Evolutionary conservation across 2,797 vertebrate genomes (phyloP).

Genomic region (Cyclopterus lumpus): DNA sequence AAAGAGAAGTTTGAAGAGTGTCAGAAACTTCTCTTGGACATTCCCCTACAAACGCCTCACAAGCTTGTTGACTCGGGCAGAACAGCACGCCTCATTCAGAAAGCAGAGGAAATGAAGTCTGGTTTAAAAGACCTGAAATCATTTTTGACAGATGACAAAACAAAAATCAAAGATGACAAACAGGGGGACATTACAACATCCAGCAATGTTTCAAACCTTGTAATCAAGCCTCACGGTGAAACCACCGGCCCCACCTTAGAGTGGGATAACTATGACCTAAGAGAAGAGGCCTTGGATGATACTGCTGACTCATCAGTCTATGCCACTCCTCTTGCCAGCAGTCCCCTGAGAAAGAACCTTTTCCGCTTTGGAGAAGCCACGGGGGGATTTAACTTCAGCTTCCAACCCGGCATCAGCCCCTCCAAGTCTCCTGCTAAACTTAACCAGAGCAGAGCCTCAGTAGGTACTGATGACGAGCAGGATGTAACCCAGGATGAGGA

Average conservation of each 20-base stretch:
- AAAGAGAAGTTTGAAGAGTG: constrained; percentile 96
- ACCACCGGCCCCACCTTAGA: constrained; percentile 89
- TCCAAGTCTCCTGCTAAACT: constrained; percentile 94
- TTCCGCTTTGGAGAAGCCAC: constrained; percentile 97
- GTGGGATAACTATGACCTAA: constrained; percentile 95
- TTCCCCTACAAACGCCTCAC: constrained; percentile 97
- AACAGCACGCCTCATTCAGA: constrained; percentile 95
- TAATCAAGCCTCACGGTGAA: constrained; percentile 85
- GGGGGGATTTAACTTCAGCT: constrained; percentile 94
- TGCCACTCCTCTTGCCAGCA: constrained; percentile 88
- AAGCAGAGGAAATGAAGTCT: constrained; percentile 98
- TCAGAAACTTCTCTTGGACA: constrained; percentile 93
- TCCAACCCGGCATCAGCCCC: constrained; percentile 94
- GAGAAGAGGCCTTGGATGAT: constrained; percentile 88
- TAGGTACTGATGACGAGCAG: constrained; percentile 94
- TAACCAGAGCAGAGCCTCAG: constrained; percentile 91
- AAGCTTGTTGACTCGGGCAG: constrained; percentile 95
- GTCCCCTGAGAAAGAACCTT: constrained; percentile 91
- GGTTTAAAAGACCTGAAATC: constrained; percentile 96
- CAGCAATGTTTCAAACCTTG: constrained; percentile 71
- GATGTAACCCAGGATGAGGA: constrained; percentile 95
- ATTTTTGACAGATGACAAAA: constrained; percentile 92
- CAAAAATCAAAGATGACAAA: constrained; percentile 86
- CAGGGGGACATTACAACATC: constrained; percentile 57
- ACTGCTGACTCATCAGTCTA: constrained; percentile 89